A percentile compares a stretch with the other conserved stretches of the same genome.
Evolutionary conservation across 2,797 vertebrate species (phyloP).

Genomic region (Chromis chromis): DNA sequence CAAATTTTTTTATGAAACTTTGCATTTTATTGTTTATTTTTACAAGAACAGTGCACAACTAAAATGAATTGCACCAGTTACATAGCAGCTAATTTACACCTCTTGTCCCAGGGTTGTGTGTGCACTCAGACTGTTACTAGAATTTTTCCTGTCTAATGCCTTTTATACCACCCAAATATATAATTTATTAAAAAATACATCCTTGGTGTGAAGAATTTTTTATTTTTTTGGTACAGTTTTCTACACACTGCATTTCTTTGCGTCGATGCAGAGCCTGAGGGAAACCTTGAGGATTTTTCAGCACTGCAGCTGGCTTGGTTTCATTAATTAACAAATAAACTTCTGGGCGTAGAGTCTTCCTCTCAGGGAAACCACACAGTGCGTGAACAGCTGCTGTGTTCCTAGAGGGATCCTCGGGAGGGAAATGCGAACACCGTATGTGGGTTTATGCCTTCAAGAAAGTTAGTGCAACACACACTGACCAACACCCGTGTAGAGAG

Average conservation of each 20-base stretch:
- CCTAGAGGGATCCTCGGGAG: slow-evolving; percentile 1
- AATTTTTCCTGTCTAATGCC: slow-evolving; percentile 20
- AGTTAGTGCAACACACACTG: not conserved
- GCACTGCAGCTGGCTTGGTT: slow-evolving; percentile 47
- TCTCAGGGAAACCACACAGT: slow-evolving; percentile 14
- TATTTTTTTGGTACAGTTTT: not conserved
- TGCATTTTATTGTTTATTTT: no score
- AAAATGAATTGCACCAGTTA: no score
- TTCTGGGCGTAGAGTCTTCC: not conserved
- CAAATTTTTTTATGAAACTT: slow-evolving; percentile 39
- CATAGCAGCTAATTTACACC: no score
- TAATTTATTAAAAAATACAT: slow-evolving; percentile 51
- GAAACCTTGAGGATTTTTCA: slow-evolving; percentile 26
- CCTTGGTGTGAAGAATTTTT: not conserved
- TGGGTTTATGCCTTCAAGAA: slow-evolving; percentile 13
- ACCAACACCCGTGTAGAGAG: not conserved
- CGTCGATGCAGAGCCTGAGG: slow-evolving; percentile 25
- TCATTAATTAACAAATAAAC: slow-evolving; percentile 57
- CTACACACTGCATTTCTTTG: slow-evolving; percentile 5
- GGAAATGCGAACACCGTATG: not conserved
- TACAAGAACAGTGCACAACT: no score
- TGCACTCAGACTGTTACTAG: slow-evolving; percentile 35
- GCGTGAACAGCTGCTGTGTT: slow-evolving; percentile 57
- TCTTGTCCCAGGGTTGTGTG: not conserved
- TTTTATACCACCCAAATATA: slow-evolving; percentile 61